Percentiles rank a stretch among this genome's conserved stretches.
Evolutionary conservation across 2,888 invertebrate species (phyloP).

Genomic region (Andrena haemorrhoa): DNA sequence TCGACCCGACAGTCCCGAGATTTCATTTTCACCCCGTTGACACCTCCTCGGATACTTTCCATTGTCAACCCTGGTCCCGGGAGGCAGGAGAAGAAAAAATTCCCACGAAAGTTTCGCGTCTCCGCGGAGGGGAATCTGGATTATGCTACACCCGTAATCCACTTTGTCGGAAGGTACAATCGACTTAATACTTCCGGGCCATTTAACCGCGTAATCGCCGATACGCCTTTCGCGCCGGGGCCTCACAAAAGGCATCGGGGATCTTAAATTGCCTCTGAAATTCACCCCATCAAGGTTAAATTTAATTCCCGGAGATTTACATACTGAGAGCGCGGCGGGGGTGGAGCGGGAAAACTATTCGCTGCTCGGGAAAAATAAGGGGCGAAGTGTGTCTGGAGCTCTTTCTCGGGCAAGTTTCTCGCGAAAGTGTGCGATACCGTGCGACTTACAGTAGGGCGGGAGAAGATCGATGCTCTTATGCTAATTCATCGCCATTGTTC

Average conservation of each 20-base stretch:
- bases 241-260: constrained; percentile 49
- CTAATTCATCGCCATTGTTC: constrained; percentile 49
- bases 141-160: constrained; percentile 56
- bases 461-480: constrained; percentile 52
- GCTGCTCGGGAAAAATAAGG: neutral
- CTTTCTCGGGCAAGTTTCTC: constrained; percentile 19
- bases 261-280: constrained; percentile 59
- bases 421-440: neutral
- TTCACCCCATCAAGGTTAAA: constrained; percentile 43
- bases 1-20: no score
- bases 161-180: constrained; percentile 58
- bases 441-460: neutral
- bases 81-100: neutral
- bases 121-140: constrained; percentile 4
- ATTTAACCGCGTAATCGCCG: constrained; percentile 63
- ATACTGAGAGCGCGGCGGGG: constrained; percentile 5
- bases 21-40: no score
- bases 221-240: constrained; percentile 43
- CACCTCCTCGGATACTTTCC: neutral
- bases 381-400: neutral
- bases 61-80: neutral
- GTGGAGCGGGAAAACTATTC: constrained; percentile 5
- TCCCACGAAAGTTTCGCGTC: constrained; percentile 10
- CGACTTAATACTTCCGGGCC: constrained; percentile 61
- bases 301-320: constrained; percentile 52